Evolutionary conservation across 2,797 vertebrate genomes (phyloP).

Genomic region (Numenius phaeopus): DNA sequence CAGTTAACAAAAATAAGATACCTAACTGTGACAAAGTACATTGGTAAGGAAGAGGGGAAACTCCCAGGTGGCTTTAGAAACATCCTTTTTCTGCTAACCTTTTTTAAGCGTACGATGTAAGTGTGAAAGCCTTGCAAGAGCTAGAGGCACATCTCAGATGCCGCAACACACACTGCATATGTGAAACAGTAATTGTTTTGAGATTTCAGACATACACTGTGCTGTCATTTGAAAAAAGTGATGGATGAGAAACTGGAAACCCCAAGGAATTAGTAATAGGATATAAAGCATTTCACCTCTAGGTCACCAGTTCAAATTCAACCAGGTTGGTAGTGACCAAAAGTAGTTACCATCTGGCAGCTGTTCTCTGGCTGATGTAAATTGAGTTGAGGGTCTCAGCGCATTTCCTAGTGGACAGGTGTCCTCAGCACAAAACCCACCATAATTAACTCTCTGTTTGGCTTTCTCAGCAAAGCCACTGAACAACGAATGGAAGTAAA

Average conservation of each 20-base stretch:
- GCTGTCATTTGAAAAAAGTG: constrained; percentile 73
- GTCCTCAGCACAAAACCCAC: constrained; percentile 64
- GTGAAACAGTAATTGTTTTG: constrained; percentile 64
- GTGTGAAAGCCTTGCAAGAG: not conserved
- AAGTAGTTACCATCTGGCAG: constrained; percentile 74
- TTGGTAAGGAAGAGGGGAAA: not conserved
- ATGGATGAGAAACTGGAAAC: constrained; percentile 76
- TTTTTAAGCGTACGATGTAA: not conserved
- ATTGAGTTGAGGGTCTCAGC: constrained; percentile 72
- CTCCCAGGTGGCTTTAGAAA: not conserved
- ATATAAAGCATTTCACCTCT: constrained; percentile 77
- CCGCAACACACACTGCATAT: not conserved
- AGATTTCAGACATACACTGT: constrained; percentile 54
- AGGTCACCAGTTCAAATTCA: constrained; percentile 75
- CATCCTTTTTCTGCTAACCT: not conserved
- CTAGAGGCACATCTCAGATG: constrained; percentile 10
- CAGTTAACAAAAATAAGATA: not conserved
- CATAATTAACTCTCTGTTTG: constrained; percentile 71
- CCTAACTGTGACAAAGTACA: not conserved
- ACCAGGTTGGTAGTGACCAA: constrained; percentile 70
- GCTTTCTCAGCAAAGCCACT: constrained; percentile 50
- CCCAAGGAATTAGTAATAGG: constrained; percentile 74
- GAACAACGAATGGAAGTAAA: not conserved
- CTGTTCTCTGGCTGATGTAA: constrained; percentile 74
- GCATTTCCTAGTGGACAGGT: constrained; percentile 74